A percentile compares a stretch with the other conserved stretches of the same genome.
These are phyloP conservation scores for Orthosia gracilis DNA, from an alignment of 2,888 invertebrate species.

Conservation along the genomic window DNA sequence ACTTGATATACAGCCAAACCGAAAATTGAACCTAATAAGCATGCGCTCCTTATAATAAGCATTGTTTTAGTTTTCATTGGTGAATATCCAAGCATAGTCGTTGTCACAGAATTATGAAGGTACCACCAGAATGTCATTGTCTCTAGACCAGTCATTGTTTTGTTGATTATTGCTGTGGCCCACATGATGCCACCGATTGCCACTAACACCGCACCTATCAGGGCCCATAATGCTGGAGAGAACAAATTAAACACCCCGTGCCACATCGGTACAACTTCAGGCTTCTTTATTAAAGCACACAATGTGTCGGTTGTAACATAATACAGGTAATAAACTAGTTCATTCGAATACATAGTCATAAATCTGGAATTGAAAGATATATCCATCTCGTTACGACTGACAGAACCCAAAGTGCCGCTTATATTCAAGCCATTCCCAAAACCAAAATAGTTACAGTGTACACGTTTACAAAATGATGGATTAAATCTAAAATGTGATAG, in stretches of 20 bases:
- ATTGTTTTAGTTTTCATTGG: slow-evolving; percentile 61
- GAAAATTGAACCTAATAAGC: slow-evolving; percentile 72
- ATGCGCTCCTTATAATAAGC: slow-evolving; percentile 69
- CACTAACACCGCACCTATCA: slow-evolving; percentile 53
- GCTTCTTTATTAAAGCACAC: slow-evolving; percentile 71
- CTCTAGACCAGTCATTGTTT: slow-evolving; percentile 34
- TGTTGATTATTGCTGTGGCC: slow-evolving; percentile 57
- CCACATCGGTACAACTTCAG: slow-evolving; percentile 74
- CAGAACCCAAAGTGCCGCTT: slow-evolving; percentile 73
- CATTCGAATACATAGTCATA: slow-evolving; percentile 69
- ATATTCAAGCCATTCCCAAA: slow-evolving; percentile 57
- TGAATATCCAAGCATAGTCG: slow-evolving; percentile 72
- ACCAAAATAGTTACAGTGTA: slow-evolving; percentile 67
- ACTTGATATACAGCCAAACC: slow-evolving; percentile 76
- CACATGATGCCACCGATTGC: slow-evolving; percentile 68
- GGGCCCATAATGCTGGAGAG: slow-evolving; percentile 40
- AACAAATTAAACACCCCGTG: slow-evolving; percentile 67
- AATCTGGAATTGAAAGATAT: slow-evolving; percentile 82
- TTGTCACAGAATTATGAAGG: slow-evolving; percentile 60
- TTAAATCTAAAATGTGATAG: slow-evolving; percentile 73
- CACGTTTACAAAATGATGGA: slow-evolving; percentile 55
- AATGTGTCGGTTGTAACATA: slow-evolving; percentile 72
- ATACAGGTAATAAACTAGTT: slow-evolving; percentile 68
- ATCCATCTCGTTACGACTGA: slow-evolving; percentile 71
- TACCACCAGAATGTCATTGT: slow-evolving; percentile 52